Base-by-base conservation (phyloP, 2,113 vertebrate genomes). In the Alosa alosa region DNA sequence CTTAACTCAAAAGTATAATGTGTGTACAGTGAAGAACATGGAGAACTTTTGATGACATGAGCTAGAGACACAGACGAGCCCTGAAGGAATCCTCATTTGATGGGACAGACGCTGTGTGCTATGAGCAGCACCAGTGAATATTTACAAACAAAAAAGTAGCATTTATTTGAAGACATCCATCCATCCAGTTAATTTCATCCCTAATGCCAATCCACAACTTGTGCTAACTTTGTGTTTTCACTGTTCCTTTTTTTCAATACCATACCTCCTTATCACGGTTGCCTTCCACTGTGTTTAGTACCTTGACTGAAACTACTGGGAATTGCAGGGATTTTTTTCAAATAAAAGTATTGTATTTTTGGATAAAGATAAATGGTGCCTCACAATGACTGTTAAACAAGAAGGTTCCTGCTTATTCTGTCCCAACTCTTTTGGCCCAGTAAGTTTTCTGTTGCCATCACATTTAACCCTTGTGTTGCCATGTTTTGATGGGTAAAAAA, bases 331-430 rank as follows among this genome's bases (percentile, higher is more conserved):
- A 78, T 3, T 4, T 10, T 78, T 78, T 78, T 78, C 41, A 9
- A 11, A 78, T 78, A 36, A 78, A 78, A 78, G 31, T 31, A 72
- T 36, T 31, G 25, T 72, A 78, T 36, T 78, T 78, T 78, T 39
- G 72, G 72, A 78, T 78, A 78, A 78, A 78, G 31, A 78, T 60
- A 22, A 78, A 78, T 17, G 13, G 31, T 78, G 72, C 36, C 36
- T 78, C 72, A 78, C 31, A 36, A 78, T 78, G 31, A 78, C 72
- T 78, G 36, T 78, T 78, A 78, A 78, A 60, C 57, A 22, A 39
- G 72, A 78, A 39, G 72, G 72, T 78, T 78, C 31, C 31, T 17
- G 72, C 15, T 78, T 10, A 78, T 36, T 39, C 31, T 78, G 36
- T 39, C 72, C 72, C 72, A 78, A 78, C 36, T 78, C 2, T 4